phyloP scores from a whole-genome alignment of 2,888 invertebrate genomes.

The Drosophila hawaiiensis region DNA sequence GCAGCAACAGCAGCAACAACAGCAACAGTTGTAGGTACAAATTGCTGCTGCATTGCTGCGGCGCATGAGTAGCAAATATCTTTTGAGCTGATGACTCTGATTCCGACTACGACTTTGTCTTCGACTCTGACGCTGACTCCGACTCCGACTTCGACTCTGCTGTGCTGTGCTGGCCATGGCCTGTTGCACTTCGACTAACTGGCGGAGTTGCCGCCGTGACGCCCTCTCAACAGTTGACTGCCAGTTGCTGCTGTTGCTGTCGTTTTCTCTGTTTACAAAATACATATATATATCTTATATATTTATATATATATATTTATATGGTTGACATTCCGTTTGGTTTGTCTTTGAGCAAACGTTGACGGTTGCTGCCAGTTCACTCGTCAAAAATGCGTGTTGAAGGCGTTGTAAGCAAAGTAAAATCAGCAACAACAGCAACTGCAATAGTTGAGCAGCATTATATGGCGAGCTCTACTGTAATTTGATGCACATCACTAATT shows the following conservation, averaged over 20 bases:
- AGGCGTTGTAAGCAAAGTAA: slow-evolving; percentile 9
- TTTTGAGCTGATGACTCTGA: slow-evolving; percentile 48
- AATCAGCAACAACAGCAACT: slow-evolving; percentile 6
- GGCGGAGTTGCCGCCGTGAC: slow-evolving; percentile 51
- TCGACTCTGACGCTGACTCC: not conserved
- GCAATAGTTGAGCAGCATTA: slow-evolving; percentile 1
- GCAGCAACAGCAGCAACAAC: slow-evolving; percentile 28
- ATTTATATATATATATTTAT: slow-evolving; percentile 50
- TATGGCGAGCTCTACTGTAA: not conserved
- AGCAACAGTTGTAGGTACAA: slow-evolving; percentile 56
- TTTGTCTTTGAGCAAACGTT: slow-evolving; percentile 33
- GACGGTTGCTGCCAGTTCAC: slow-evolving; percentile 48
- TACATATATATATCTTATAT: slow-evolving; percentile 46
- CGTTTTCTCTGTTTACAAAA: slow-evolving; percentile 53
- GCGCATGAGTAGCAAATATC: slow-evolving; percentile 61
- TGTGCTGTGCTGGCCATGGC: slow-evolving; percentile 22
- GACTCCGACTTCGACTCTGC: not conserved
- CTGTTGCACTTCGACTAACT: slow-evolving; percentile 26
- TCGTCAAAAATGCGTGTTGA: slow-evolving; percentile 35
- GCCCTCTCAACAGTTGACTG: slow-evolving; percentile 46
- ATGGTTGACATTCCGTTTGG: slow-evolving; percentile 47
- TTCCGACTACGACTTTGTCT: slow-evolving; percentile 32
- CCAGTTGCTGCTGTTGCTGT: slow-evolving; percentile 36
- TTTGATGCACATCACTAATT: not conserved
- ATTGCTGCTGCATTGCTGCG: slow-evolving; percentile 48